A percentile compares a stretch with the other conserved stretches of the same genome.
Evolutionary conservation across 2,113 vertebrate species (phyloP).

Genomic region (Sylvilagus bachmani): DNA sequence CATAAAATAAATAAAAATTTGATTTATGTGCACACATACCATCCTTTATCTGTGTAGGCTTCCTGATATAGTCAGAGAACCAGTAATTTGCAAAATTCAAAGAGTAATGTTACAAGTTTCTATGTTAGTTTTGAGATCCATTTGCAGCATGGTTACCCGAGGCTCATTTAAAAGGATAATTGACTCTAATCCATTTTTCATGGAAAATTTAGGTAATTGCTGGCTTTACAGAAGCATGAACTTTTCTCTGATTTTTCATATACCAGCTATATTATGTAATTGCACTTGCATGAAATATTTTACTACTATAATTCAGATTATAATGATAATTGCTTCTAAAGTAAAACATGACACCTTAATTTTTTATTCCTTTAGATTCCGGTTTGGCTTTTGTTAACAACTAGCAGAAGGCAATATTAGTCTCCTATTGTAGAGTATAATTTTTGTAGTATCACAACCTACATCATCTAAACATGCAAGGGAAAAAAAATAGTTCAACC

Average conservation of each 20-base stretch:
- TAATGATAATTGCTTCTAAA: slow-evolving; percentile 72
- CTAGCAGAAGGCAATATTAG: slow-evolving; percentile 77
- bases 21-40: background rate
- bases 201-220: slow-evolving; percentile 65
- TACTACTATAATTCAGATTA: slow-evolving; percentile 71
- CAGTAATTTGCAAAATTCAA: slow-evolving; percentile 1
- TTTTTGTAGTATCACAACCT: slow-evolving; percentile 80
- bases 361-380: slow-evolving; percentile 74
- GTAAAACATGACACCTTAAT: slow-evolving; percentile 71
- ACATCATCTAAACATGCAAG: slow-evolving; percentile 83
- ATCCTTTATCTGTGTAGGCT: slow-evolving; percentile 12
- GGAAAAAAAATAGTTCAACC: slow-evolving; percentile 86
- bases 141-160: background rate
- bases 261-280: slow-evolving; percentile 58
- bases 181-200: slow-evolving; percentile 38
- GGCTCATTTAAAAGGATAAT: slow-evolving; percentile 27
- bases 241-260: slow-evolving; percentile 73
- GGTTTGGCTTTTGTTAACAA: slow-evolving; percentile 77
- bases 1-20: slow-evolving; percentile 16
- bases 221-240: slow-evolving; percentile 64
- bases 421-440: slow-evolving; percentile 77
- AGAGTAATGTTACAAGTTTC: slow-evolving; percentile 23
- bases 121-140: slow-evolving; percentile 13
- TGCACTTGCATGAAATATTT: slow-evolving; percentile 76
- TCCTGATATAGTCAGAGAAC: background rate